Conservation (phyloP, 2,888 invertebrate species). For the Slavum lentiscoides region DNA sequence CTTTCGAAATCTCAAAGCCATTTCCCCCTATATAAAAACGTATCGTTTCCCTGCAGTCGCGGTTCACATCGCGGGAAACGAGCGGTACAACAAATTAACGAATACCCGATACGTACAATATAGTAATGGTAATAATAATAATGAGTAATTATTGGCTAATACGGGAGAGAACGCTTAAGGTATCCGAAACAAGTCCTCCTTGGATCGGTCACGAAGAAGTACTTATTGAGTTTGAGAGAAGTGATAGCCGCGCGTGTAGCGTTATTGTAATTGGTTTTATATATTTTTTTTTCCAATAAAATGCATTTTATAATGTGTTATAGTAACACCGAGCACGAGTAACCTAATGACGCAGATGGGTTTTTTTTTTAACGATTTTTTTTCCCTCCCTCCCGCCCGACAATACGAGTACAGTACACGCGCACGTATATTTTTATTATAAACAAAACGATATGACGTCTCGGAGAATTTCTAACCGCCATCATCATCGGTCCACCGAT, state of each 20-base stretch:
- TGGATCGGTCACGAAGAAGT: conserved; percentile 50
- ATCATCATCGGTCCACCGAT: too few species aligned
- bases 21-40: neutral
- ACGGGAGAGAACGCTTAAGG: conserved; percentile 15
- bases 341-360: conserved; percentile 26
- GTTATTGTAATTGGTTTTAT: conserved; percentile 37
- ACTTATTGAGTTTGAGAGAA: conserved; percentile 26
- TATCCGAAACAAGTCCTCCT: conserved; percentile 50
- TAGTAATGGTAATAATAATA: neutral
- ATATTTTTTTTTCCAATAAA: conserved; percentile 36
- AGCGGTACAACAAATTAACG: conserved; percentile 33
- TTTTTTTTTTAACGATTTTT: conserved; percentile 24
- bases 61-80: conserved; percentile 16
- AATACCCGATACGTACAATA: conserved; percentile 4
- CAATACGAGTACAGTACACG: neutral
- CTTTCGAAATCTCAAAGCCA: conserved; percentile 34
- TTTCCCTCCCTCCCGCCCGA: neutral
- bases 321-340: neutral
- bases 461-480: too few species aligned
- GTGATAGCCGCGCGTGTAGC: conserved; percentile 29
- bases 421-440: neutral
- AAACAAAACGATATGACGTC: neutral
- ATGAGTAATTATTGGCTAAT: conserved; percentile 49
- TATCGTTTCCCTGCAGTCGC: neutral
- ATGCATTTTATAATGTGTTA: conserved; percentile 26